Conservation (phyloP, 2,797 vertebrate species). For the Gadopsis bispinosus region DNA sequence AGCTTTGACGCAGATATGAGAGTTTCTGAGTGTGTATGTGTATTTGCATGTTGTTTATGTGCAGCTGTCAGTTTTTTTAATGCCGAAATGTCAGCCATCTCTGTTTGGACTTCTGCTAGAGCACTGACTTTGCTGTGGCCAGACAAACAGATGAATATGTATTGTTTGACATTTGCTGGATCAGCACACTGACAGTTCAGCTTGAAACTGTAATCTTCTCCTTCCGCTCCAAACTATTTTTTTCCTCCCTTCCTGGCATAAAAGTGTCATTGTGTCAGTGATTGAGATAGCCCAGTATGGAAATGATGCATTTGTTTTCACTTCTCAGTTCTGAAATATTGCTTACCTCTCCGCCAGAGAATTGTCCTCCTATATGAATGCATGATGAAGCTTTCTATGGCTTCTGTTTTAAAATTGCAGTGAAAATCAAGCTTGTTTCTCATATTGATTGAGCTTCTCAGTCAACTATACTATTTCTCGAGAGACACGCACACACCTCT, state of each 20-base stretch:
- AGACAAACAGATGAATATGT: slow-evolving; percentile 73
- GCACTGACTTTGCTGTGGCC: slow-evolving; percentile 25
- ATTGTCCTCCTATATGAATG: slow-evolving; percentile 22
- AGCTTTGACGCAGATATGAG: background rate
- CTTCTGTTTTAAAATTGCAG: slow-evolving; percentile 27
- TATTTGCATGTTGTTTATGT: slow-evolving; percentile 40
- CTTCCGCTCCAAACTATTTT: slow-evolving; percentile 18
- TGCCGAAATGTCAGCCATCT: slow-evolving; percentile 67
- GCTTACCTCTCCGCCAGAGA: slow-evolving; percentile 29
- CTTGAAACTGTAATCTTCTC: slow-evolving; percentile 60
- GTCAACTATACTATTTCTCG: slow-evolving; percentile 26
- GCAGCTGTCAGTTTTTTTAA: slow-evolving; percentile 52
- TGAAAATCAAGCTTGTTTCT: slow-evolving; percentile 36
- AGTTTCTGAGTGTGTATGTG: slow-evolving; percentile 11
- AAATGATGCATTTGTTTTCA: slow-evolving; percentile 42
- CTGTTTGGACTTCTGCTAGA: slow-evolving; percentile 37
- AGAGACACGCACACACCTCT: slow-evolving; percentile 22
- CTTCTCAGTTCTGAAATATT: slow-evolving; percentile 37
- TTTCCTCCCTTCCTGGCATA: slow-evolving; percentile 15
- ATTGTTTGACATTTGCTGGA: slow-evolving; percentile 72
- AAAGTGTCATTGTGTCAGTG: slow-evolving; percentile 42
- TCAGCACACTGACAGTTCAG: slow-evolving; percentile 54
- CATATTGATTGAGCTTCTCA: slow-evolving; percentile 28
- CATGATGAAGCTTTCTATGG: slow-evolving; percentile 12
- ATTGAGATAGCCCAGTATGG: slow-evolving; percentile 24